phyloP scores from a whole-genome alignment of 2,888 invertebrate species.

The Cremastinae sp. region DNA sequence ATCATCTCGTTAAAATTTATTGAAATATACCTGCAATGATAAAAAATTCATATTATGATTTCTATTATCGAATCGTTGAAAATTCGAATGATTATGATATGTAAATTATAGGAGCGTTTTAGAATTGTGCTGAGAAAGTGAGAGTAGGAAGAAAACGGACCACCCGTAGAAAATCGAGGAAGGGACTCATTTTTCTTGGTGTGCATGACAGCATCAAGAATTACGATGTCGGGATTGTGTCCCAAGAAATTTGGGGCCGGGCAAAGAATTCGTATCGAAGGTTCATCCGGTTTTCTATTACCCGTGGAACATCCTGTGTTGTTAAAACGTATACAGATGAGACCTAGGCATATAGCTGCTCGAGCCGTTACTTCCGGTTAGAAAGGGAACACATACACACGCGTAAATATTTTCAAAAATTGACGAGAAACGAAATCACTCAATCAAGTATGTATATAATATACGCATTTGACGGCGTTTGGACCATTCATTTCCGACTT shows the following conservation, averaged over 20 bases:
- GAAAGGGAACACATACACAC: too few relatives aligned
- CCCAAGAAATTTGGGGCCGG: constrained; percentile 32
- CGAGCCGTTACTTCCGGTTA: constrained; percentile 54
- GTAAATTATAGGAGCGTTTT: too few relatives aligned
- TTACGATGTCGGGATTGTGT: constrained; percentile 22
- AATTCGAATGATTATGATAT: not conserved
- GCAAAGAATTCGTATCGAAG: constrained; percentile 58
- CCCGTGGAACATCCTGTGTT: constrained; percentile 41
- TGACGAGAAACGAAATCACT: too few relatives aligned
- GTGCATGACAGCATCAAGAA: constrained; percentile 9
- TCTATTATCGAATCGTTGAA: not conserved
- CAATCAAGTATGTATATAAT: too few relatives aligned
- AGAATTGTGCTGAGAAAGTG: too few relatives aligned
- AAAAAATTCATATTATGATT: too few relatives aligned
- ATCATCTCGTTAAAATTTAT: too few relatives aligned
- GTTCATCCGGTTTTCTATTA: constrained; percentile 62
- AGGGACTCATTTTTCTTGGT: constrained; percentile 4
- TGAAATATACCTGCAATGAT: too few relatives aligned
- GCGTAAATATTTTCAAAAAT: too few relatives aligned
- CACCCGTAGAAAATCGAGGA: constrained; percentile 45
- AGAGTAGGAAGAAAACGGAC: not conserved
- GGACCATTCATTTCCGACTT: too few relatives aligned
- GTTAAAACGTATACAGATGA: constrained; percentile 19
- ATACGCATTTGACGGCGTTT: too few relatives aligned
- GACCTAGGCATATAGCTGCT: constrained; percentile 16